Evolutionary conservation across 1,140 invertebrate species (phyloP).

Genomic region (Drosophila oshimai): DNA sequence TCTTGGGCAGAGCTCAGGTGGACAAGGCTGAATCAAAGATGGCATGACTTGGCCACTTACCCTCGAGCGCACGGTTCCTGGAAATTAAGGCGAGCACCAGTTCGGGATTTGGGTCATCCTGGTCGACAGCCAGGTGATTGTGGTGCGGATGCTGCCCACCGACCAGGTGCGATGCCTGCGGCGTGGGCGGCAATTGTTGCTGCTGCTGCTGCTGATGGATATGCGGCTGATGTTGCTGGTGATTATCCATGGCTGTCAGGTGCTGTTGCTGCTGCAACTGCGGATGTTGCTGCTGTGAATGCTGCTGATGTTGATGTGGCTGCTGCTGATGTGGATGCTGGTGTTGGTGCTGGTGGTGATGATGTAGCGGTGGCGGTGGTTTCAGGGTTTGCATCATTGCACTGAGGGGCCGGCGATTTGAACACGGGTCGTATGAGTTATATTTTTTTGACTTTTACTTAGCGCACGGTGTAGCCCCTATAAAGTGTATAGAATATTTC

Average conservation of each 20-base stretch:
- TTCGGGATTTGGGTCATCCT: constrained; percentile 88
- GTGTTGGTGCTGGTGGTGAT: constrained; percentile 66
- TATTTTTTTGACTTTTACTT: constrained; percentile 8
- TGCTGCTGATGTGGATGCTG: constrained; percentile 49
- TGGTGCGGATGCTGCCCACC: constrained; percentile 56
- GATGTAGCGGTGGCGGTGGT: constrained; percentile 76
- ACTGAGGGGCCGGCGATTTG: constrained; percentile 43
- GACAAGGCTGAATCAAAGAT: constrained; percentile 53
- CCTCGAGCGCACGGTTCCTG: constrained; percentile 94
- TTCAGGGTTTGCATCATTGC: constrained; percentile 83
- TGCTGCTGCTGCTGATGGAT: constrained; percentile 66
- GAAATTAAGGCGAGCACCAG: constrained; percentile 91
- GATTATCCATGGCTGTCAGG: constrained; percentile 74
- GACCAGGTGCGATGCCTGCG: constrained; percentile 83
- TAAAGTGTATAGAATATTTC: background rate
- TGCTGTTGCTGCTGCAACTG: constrained; percentile 63
- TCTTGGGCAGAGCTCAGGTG: constrained; percentile 15
- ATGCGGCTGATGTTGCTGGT: constrained; percentile 56
- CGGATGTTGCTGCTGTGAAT: constrained; percentile 17
- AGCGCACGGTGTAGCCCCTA: background rate
- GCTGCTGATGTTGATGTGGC: constrained; percentile 35
- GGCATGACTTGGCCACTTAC: constrained; percentile 84
- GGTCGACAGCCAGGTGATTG: constrained; percentile 69
- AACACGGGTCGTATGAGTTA: constrained; percentile 48
- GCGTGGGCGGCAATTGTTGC: constrained; percentile 82